Conservation (phyloP, 1,140 invertebrate genomes). For the Brachionus manjavacas region DNA sequence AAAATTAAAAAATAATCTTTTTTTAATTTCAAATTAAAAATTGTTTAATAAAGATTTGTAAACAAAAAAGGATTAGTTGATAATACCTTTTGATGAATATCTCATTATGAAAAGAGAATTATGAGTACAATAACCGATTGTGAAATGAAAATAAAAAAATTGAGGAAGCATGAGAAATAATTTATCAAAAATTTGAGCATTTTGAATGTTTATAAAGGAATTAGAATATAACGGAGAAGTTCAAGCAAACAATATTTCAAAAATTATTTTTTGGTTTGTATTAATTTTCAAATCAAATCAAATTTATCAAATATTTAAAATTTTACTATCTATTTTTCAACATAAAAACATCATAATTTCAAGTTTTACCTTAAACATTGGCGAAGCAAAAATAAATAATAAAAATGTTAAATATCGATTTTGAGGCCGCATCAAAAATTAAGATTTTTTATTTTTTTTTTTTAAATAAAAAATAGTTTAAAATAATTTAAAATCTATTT, state of each 20-base stretch:
- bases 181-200: not conserved
- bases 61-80: not conserved
- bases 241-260: not conserved
- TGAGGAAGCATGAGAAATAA: not conserved
- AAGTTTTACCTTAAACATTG: too few relatives aligned
- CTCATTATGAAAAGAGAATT: not conserved
- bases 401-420: too few relatives aligned
- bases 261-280: not conserved
- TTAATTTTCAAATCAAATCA: too few relatives aligned
- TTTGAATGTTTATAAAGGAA: not conserved
- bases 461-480: too few relatives aligned
- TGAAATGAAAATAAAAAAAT: not conserved
- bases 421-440: too few relatives aligned
- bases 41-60: not conserved
- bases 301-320: too few relatives aligned
- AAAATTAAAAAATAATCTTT: constrained; percentile 2
- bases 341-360: too few relatives aligned
- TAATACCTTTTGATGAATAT: not conserved
- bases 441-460: too few relatives aligned
- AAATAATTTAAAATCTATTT: too few relatives aligned
- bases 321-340: too few relatives aligned
- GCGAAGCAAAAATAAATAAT: too few relatives aligned
- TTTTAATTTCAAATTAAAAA: not conserved
- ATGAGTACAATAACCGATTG: not conserved
- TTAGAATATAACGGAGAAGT: not conserved